phyloP scores from a whole-genome alignment of 2,797 vertebrate genomes.

The Danio albolineatus region DNA sequence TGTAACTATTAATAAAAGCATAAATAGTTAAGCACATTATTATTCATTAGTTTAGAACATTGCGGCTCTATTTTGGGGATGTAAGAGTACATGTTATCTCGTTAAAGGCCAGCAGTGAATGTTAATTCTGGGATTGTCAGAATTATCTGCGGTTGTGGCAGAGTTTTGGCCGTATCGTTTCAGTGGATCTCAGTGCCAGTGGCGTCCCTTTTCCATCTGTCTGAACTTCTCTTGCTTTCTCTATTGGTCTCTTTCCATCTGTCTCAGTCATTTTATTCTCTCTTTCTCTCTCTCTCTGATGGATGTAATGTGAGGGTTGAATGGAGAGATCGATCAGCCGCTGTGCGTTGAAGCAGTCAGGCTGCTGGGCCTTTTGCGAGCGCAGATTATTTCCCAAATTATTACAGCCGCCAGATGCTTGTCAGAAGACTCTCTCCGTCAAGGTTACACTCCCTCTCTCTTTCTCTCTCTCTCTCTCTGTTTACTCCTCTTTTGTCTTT shows the following conservation, averaged over 20 bases:
- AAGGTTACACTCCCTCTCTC: slow-evolving; percentile 73
- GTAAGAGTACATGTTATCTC: not conserved
- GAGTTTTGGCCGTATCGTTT: slow-evolving; percentile 25
- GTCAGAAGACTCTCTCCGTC: slow-evolving; percentile 80
- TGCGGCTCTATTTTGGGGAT: not conserved
- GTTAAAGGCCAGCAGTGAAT: not conserved
- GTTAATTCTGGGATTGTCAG: not conserved
- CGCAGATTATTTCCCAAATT: slow-evolving; percentile 82
- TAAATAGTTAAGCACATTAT: not conserved
- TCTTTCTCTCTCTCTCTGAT: slow-evolving; percentile 48
- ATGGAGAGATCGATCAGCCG: slow-evolving; percentile 76
- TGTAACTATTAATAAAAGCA: no score
- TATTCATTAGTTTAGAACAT: not conserved
- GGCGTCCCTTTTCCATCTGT: slow-evolving; percentile 29
- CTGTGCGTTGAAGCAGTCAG: slow-evolving; percentile 75
- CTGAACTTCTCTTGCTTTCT: slow-evolving; percentile 37
- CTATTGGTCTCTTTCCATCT: slow-evolving; percentile 34
- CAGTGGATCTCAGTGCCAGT: slow-evolving; percentile 26
- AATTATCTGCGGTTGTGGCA: not conserved
- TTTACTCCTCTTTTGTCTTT: slow-evolving; percentile 24
- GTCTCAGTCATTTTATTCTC: slow-evolving; percentile 51
- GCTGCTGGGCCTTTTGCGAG: slow-evolving; percentile 79
- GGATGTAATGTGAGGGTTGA: slow-evolving; percentile 41
- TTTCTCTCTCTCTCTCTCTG: slow-evolving; percentile 44
- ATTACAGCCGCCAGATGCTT: slow-evolving; percentile 84